Evolutionary conservation across 2,888 invertebrate species (phyloP).

Genomic region (Luperina nickerlii): DNA sequence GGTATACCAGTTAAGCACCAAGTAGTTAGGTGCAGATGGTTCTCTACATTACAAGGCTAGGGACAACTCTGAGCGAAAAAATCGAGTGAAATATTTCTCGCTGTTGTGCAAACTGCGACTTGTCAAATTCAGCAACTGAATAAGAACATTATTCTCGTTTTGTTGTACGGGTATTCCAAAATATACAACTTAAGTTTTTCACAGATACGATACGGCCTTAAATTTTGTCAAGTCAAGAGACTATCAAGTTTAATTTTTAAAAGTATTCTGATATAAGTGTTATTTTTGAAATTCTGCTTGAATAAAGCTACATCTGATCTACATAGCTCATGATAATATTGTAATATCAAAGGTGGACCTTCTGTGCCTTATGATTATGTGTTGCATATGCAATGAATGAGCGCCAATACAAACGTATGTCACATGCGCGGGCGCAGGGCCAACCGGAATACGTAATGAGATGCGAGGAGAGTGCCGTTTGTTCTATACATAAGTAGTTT

Average conservation of each 20-base stretch:
- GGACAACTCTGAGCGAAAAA: not conserved
- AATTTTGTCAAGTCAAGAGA: not conserved
- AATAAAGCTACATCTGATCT: not conserved
- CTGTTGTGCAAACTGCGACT: not conserved
- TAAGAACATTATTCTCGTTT: not conserved
- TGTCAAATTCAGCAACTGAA: not conserved
- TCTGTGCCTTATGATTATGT: conserved; percentile 19
- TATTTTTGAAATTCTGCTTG: not conserved
- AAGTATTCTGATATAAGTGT: not conserved
- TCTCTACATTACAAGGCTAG: not conserved
- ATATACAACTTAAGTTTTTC: not conserved
- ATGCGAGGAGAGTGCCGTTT: conserved; percentile 66
- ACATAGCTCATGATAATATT: not conserved
- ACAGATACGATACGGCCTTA: not conserved
- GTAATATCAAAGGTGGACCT: conserved; percentile 7
- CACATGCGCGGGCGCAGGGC: conserved; percentile 47
- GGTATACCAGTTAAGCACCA: conserved; percentile 24
- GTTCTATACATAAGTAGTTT: conserved; percentile 41
- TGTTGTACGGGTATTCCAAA: not conserved
- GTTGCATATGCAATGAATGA: conserved; percentile 63
- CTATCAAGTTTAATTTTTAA: not conserved
- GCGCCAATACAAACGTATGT: conserved; percentile 54
- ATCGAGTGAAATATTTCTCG: no score
- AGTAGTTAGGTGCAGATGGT: conserved; percentile 15
- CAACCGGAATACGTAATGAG: conserved; percentile 68